Evolutionary conservation across 2,113 vertebrate species (phyloP).

Genomic region (Apodemus sylvaticus): DNA sequence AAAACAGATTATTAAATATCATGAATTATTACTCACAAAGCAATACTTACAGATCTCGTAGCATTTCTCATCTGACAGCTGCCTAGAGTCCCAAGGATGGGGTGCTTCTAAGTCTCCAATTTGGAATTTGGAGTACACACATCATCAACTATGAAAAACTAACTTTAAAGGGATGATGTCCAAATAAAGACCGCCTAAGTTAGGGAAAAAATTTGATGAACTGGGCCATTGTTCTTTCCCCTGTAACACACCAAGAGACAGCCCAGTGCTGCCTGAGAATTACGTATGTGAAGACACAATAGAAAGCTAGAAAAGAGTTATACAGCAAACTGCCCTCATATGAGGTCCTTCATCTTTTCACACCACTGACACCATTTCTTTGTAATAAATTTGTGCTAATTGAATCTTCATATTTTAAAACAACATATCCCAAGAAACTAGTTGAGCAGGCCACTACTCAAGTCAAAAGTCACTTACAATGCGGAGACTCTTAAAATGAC

Average conservation of each 20-base stretch:
- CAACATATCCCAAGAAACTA: neutral
- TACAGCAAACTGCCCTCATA: neutral
- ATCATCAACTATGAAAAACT: neutral
- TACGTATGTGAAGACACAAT: neutral
- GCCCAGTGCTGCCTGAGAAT: neutral
- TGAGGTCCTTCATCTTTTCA: neutral
- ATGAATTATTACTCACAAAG: neutral
- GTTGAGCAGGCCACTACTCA: neutral
- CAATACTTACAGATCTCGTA: neutral
- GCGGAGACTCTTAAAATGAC: neutral
- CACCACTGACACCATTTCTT: neutral
- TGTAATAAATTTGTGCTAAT: neutral
- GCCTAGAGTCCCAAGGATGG: neutral
- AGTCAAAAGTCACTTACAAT: neutral
- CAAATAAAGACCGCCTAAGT: neutral
- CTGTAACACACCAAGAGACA: neutral
- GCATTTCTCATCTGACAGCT: neutral
- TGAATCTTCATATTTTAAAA: neutral
- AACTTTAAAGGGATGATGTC: neutral
- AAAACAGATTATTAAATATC: conserved; percentile 45
- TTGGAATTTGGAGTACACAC: neutral
- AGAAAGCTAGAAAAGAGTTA: neutral
- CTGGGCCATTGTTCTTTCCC: neutral
- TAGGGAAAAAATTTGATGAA: neutral
- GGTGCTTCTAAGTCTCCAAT: neutral